These are phyloP conservation scores for Stenodera caucasica DNA, from an alignment of 2,888 invertebrate species.

Conservation along the genomic window DNA sequence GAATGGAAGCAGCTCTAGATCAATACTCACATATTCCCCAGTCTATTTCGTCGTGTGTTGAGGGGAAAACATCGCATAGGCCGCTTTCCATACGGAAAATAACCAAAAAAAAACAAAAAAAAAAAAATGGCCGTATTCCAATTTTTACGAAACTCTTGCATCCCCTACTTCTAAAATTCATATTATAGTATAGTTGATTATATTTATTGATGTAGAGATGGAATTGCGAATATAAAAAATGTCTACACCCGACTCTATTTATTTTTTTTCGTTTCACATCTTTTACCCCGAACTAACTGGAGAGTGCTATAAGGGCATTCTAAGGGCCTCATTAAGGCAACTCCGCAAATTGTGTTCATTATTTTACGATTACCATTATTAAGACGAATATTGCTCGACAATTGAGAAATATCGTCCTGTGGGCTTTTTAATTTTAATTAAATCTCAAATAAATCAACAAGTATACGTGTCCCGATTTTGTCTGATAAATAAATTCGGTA, in stretches of 20 bases:
- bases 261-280: too few relatives aligned
- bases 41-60: slow-evolving; percentile 43
- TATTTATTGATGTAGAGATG: too few relatives aligned
- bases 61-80: slow-evolving; percentile 41
- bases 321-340: slow-evolving; percentile 49
- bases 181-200: too few relatives aligned
- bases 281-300: slow-evolving; percentile 7
- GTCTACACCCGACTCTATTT: slow-evolving; percentile 13
- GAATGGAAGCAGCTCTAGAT: slow-evolving; percentile 51
- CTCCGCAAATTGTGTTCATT: slow-evolving; percentile 48
- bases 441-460: slow-evolving; percentile 13
- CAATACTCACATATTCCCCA: slow-evolving; percentile 51
- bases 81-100: too few relatives aligned
- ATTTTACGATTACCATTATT: slow-evolving; percentile 48
- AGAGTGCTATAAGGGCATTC: slow-evolving; percentile 32
- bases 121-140: neutral
- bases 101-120: too few relatives aligned
- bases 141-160: neutral
- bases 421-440: slow-evolving; percentile 12
- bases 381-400: slow-evolving; percentile 39
- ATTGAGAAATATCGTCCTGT: slow-evolving; percentile 26
- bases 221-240: too few relatives aligned
- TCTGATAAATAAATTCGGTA: too few relatives aligned
- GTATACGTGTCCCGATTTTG: neutral
- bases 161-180: neutral